Evolutionary conservation across 2,113 vertebrate genomes (phyloP).

Genomic region (Corydoras maculifer): DNA sequence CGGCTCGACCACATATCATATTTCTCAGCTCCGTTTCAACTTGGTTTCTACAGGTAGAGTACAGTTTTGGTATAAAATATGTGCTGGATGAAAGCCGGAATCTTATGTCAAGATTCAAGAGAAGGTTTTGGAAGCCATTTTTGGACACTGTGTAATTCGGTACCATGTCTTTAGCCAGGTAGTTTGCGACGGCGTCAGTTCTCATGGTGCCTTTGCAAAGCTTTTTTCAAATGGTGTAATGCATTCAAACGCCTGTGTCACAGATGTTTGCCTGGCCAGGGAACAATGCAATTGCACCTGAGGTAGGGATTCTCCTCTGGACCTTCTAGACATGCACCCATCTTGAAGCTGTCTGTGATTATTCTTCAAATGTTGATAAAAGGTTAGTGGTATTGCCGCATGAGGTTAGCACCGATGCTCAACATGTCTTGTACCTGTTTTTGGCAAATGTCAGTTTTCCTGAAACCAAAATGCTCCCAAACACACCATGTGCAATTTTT

Average conservation of each 20-base stretch:
- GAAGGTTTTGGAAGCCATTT: slow-evolving; percentile 8
- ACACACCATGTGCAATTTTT: background rate
- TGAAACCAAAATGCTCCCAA: background rate
- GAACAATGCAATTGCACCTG: background rate
- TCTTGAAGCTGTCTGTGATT: background rate
- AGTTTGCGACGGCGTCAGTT: background rate
- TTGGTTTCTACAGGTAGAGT: background rate
- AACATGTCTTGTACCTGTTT: background rate
- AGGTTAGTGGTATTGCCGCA: background rate
- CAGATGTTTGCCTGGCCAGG: background rate
- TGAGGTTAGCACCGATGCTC: background rate
- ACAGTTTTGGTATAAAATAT: too few relatives aligned
- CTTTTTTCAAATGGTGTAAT: background rate
- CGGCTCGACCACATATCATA: background rate
- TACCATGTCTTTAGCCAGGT: too few relatives aligned
- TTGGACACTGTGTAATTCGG: background rate
- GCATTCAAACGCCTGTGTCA: background rate
- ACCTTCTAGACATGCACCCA: too few relatives aligned
- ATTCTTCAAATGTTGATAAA: background rate
- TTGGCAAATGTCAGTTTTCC: background rate
- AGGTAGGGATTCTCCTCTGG: background rate
- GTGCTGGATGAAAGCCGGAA: too few relatives aligned
- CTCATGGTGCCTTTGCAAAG: background rate
- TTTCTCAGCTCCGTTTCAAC: slow-evolving; percentile 7
- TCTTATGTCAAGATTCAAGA: background rate